phyloP scores from a whole-genome alignment of 2,113 vertebrate genomes.

The Gavia stellata region DNA sequence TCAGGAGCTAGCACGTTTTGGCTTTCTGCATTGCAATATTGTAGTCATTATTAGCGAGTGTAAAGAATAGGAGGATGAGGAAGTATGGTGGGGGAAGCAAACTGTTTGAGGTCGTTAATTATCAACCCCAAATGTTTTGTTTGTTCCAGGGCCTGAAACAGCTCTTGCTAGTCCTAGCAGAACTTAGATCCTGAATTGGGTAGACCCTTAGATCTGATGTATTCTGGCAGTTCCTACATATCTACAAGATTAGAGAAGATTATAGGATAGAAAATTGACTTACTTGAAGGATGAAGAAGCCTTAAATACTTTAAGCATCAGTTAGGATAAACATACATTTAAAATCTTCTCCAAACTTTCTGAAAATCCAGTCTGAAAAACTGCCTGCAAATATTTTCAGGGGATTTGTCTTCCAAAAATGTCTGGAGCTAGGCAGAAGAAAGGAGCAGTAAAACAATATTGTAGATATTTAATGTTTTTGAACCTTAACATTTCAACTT shows the following conservation, averaged over 20 bases:
- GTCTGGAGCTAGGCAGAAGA: background rate
- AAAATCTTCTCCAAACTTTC: background rate
- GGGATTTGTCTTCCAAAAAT: background rate
- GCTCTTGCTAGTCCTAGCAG: background rate
- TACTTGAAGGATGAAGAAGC: background rate
- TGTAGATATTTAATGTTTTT: background rate
- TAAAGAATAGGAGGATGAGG: background rate
- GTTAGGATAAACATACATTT: background rate
- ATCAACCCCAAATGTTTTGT: background rate
- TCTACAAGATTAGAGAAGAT: background rate
- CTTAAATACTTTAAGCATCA: slow-evolving; percentile 1
- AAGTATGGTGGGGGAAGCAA: background rate
- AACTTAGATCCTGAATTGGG: background rate
- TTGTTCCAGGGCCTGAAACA: background rate
- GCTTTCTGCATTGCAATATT: background rate
- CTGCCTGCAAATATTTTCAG: background rate
- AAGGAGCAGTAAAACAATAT: background rate
- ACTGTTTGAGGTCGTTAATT: background rate
- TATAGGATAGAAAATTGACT: background rate
- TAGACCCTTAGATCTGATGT: background rate
- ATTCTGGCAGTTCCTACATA: background rate
- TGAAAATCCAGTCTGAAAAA: background rate
- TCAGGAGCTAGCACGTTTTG: background rate
- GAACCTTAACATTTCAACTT: background rate
- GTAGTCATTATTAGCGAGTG: fast-evolving